Conservation (phyloP, 2,888 invertebrate genomes). For the Siphlonurus alternatus region DNA sequence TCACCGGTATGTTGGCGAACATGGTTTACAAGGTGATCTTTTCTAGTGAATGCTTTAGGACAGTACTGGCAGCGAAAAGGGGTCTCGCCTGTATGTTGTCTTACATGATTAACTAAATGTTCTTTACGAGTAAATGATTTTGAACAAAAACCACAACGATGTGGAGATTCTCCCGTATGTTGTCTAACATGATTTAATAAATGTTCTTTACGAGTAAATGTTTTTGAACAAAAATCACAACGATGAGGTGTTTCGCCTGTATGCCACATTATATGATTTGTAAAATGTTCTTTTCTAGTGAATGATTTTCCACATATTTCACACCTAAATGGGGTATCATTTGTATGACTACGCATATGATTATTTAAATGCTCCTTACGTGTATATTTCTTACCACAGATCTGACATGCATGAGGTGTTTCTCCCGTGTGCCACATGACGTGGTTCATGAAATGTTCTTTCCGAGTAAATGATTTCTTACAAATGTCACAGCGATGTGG, state of each 20-base stretch:
- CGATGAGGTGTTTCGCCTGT: slow-evolving; percentile 66
- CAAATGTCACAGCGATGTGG: slow-evolving; percentile 61
- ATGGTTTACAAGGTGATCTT: slow-evolving; percentile 63
- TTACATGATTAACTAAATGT: slow-evolving; percentile 70
- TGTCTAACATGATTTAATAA: slow-evolving; percentile 59
- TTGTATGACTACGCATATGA: slow-evolving; percentile 22
- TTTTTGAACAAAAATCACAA: slow-evolving; percentile 63
- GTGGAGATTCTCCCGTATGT: slow-evolving; percentile 68
- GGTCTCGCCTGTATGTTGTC: slow-evolving; percentile 54
- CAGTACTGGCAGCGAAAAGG: slow-evolving; percentile 70
- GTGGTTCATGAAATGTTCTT: slow-evolving; percentile 63
- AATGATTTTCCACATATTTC: slow-evolving; percentile 45
- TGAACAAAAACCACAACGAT: slow-evolving; percentile 70
- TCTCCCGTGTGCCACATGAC: slow-evolving; percentile 56
- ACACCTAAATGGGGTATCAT: slow-evolving; percentile 22
- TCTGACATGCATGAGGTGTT: slow-evolving; percentile 17
- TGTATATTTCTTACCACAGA: slow-evolving; percentile 32
- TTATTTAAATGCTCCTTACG: slow-evolving; percentile 22
- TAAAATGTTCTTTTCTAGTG: slow-evolving; percentile 77
- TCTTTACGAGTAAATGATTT: slow-evolving; percentile 77
- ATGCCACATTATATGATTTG: slow-evolving; percentile 81
- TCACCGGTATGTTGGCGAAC: slow-evolving; percentile 59
- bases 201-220: slow-evolving; percentile 61
- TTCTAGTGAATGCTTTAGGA: slow-evolving; percentile 69
- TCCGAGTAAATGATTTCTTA: slow-evolving; percentile 60